Conservation (phyloP, 2,888 invertebrate genomes). For the Baronia brevicornis region DNA sequence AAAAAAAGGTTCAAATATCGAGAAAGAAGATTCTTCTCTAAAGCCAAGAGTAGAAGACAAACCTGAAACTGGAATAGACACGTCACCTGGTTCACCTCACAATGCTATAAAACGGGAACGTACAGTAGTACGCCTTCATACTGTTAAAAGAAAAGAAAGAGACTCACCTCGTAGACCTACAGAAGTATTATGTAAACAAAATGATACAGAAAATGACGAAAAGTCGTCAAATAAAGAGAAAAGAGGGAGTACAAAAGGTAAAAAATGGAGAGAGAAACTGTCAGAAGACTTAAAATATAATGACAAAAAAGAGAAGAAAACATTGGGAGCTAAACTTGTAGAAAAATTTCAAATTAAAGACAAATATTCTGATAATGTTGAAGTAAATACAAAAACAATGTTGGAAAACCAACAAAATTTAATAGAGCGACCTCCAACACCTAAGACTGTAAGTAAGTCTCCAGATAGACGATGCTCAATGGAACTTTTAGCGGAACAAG, state of each 20-base stretch:
- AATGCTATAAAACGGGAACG: conserved; percentile 82
- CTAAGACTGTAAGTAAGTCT: conserved; percentile 30
- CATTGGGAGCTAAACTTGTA: conserved; percentile 82
- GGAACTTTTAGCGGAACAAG: conserved; percentile 75
- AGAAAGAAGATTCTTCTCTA: conserved; percentile 30
- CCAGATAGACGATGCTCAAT: conserved; percentile 71
- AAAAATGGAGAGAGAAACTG: conserved; percentile 78
- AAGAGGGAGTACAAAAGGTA: too few relatives aligned
- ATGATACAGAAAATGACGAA: conserved; percentile 16
- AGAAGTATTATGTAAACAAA: conserved; percentile 22
- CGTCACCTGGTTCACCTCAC: conserved; percentile 54
- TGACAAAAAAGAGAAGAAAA: conserved; percentile 76
- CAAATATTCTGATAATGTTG: conserved; percentile 39
- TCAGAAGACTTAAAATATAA: conserved; percentile 73
- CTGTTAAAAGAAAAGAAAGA: conserved; percentile 71
- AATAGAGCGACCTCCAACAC: conserved; percentile 20
- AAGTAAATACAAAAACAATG: too few relatives aligned
- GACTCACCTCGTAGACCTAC: conserved; percentile 60
- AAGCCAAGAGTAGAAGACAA: conserved; percentile 68
- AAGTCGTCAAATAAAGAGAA: too few relatives aligned
- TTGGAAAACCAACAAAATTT: conserved; percentile 17
- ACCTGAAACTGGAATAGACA: conserved; percentile 58
- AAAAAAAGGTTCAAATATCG: conserved; percentile 38
- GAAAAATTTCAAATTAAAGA: conserved; percentile 84
- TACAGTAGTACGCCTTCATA: conserved; percentile 83